Percentiles rank a stretch among this genome's conserved stretches.
phyloP scores from a whole-genome alignment of 2,113 vertebrate species.

The Fregetta grallaria region DNA sequence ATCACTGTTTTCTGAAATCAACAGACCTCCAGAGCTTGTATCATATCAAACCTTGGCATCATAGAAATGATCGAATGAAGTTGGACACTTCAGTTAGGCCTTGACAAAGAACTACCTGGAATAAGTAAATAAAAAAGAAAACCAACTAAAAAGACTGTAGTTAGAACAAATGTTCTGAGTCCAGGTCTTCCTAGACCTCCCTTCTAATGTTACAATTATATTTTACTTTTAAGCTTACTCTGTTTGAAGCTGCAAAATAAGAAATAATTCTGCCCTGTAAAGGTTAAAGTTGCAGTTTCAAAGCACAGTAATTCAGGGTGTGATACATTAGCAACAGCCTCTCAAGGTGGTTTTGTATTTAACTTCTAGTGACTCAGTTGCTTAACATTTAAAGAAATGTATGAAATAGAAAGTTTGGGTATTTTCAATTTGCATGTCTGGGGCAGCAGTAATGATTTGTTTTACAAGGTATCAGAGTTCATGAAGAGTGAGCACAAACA shows the following conservation, averaged over 20 bases:
- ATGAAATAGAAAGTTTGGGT: conserved; percentile 4
- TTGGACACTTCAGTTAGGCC: background rate
- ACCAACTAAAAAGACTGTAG: background rate
- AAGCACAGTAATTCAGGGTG: background rate
- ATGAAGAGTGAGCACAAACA: conserved; percentile 29
- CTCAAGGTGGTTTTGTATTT: background rate
- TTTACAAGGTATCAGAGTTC: conserved; percentile 52
- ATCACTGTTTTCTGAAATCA: background rate
- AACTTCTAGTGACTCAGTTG: background rate
- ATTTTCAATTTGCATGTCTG: conserved; percentile 24
- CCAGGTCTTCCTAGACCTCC: background rate
- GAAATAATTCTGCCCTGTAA: background rate
- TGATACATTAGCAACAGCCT: background rate
- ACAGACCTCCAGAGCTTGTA: background rate
- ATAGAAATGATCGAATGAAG: background rate
- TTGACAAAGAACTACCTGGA: background rate
- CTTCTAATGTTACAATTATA: background rate
- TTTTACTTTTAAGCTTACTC: background rate
- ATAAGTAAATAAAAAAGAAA: background rate
- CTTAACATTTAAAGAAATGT: background rate
- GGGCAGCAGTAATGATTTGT: conserved; percentile 12
- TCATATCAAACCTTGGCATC: background rate
- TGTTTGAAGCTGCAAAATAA: background rate
- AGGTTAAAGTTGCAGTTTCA: background rate
- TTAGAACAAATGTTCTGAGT: background rate